Evolutionary conservation across 2,797 vertebrate genomes (phyloP).

Genomic region (Periparus ater): DNA sequence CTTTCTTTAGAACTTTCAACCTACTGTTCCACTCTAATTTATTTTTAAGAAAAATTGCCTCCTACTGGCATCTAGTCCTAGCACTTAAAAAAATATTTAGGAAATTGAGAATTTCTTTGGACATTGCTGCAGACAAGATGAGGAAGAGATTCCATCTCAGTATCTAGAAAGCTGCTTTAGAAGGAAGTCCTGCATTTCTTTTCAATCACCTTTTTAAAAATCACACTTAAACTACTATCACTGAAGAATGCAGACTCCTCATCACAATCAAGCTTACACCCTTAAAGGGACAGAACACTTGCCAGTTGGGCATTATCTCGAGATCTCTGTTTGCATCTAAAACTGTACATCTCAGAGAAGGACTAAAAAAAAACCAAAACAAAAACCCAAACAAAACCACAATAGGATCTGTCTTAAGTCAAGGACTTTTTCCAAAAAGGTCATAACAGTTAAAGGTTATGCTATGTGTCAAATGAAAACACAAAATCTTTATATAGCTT

Average conservation of each 20-base stretch:
- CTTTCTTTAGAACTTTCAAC: constrained; percentile 71
- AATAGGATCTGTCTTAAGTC: background rate
- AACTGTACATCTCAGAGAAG: background rate
- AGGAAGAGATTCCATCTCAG: background rate
- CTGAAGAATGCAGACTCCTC: background rate
- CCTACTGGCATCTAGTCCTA: constrained; percentile 30
- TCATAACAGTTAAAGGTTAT: background rate
- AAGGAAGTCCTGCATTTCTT: background rate
- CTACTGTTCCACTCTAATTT: constrained; percentile 65
- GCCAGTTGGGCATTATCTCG: accelerated
- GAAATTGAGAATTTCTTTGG: background rate
- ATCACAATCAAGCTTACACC: background rate
- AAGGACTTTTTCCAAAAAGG: background rate
- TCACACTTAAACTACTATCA: background rate
- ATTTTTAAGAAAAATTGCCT: constrained; percentile 57
- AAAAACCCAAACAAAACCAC: background rate
- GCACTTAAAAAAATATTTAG: constrained; percentile 29
- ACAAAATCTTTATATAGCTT: background rate
- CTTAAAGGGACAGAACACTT: constrained; percentile 20
- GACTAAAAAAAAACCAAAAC: background rate
- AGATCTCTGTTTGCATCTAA: background rate
- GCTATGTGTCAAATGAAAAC: background rate
- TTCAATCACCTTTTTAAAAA: background rate
- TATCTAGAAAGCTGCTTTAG: background rate
- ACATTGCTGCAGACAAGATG: background rate